phyloP scores from a whole-genome alignment of 1,140 invertebrate species.

The Limonius californicus region DNA sequence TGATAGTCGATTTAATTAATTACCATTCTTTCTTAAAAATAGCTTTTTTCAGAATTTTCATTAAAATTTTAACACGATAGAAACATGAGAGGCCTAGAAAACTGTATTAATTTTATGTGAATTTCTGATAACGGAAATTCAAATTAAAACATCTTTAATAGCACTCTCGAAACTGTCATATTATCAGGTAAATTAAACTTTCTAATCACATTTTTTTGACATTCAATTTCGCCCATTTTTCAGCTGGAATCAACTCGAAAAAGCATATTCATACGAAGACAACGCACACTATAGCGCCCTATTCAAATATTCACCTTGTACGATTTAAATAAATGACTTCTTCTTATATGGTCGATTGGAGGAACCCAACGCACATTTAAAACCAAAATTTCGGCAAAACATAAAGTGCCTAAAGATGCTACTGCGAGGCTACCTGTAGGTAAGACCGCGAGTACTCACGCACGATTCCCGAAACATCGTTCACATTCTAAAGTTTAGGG shows the following conservation, averaged over 20 bases:
- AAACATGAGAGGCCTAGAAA: too few relatives aligned
- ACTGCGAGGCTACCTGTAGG: background rate
- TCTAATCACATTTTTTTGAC: too few relatives aligned
- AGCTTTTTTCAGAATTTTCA: too few relatives aligned
- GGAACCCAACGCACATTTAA: background rate
- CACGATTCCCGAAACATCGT: background rate
- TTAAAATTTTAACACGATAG: too few relatives aligned
- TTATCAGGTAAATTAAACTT: too few relatives aligned
- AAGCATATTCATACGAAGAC: background rate
- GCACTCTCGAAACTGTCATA: too few relatives aligned
- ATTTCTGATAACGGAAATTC: too few relatives aligned
- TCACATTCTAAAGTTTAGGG: conserved; percentile 8
- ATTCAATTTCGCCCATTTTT: too few relatives aligned
- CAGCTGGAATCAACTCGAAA: background rate
- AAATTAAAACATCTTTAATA: too few relatives aligned
- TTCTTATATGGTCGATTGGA: background rate
- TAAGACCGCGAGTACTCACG: background rate
- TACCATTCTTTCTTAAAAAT: too few relatives aligned
- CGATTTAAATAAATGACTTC: background rate
- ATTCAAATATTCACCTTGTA: background rate
- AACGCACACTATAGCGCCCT: background rate
- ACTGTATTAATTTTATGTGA: too few relatives aligned
- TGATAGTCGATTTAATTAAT: too few relatives aligned
- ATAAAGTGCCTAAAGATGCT: background rate
- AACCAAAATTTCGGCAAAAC: background rate